Base-by-base conservation (phyloP, 1,140 invertebrate species). In the Pseudomyrmex flavicornis region DNA sequence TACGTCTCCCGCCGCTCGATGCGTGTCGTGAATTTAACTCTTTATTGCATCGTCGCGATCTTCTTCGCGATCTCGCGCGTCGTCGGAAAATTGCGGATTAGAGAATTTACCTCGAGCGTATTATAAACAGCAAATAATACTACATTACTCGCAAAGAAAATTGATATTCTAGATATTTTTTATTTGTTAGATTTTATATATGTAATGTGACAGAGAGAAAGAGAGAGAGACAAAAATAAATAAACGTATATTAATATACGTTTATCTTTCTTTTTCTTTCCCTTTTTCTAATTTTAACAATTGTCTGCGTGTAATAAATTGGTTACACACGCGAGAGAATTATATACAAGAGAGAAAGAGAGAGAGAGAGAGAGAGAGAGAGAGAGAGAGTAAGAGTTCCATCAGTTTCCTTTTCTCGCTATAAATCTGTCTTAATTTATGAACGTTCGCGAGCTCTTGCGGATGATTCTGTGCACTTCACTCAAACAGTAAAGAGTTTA, bases 21-120 rank as follows among this genome's bases (percentile, higher is more conserved):
- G 76, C 68, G 68, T 72, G 69, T 80, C 58, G 20, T 12, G 62
- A 46, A 65, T 65, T 65, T n/a, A 9, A 15, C 50, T 44, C 74
- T 65, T 76, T 75, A 63, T 63, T 61, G 73, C 73, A 12, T 12
- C n/a, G 12, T 44, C 35, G 54, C 15, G 59, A 75, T 26, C 61
- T 50, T 35, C 1, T 10, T 15, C 46, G 46, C 22, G 44, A 74
- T 26, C 50, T n/a, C 10, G 59, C 44, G 61, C 61, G 61, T 35
- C 12, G 9, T 50, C n/a, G 48, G 22, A 7, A 54, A 76, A 62
- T 65, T 76, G 44, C 20, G 44, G 12, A 9, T 61, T 8, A 1
- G 2, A 35, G 20, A 46, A 62, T 62, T 12, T 5, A 10, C n/a
- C 62, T 5, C 35, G 35, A 35, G 4, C 48, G 73, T 35, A 63